Evolutionary conservation across 2,113 vertebrate species (phyloP).

Genomic region (Peromyscus californicus): DNA sequence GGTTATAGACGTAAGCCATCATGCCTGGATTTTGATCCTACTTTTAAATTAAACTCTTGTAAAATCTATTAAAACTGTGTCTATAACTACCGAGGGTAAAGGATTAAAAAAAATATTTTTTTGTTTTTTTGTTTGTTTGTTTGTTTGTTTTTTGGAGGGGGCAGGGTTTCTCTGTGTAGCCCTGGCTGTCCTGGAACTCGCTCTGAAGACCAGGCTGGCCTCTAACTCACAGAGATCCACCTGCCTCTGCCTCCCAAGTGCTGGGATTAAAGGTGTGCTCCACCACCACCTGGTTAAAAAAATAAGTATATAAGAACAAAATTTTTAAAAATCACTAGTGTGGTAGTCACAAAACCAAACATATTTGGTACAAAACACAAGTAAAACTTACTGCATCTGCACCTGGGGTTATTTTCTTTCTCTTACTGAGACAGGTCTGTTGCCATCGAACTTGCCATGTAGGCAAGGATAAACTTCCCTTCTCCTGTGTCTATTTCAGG

Average conservation of each 20-base stretch:
- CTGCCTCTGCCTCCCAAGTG: background rate
- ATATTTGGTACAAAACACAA: constrained; percentile 24
- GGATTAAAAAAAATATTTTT: background rate
- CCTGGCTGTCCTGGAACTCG: background rate
- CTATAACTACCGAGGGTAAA: background rate
- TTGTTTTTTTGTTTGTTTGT: no score
- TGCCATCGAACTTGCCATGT: background rate
- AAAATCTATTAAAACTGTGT: background rate
- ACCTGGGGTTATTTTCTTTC: background rate
- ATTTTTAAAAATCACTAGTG: background rate
- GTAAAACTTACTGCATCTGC: constrained; percentile 11
- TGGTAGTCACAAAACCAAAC: background rate
- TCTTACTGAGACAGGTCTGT: background rate
- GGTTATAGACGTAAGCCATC: background rate
- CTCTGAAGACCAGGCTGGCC: background rate
- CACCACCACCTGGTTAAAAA: background rate
- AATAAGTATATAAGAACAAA: constrained; percentile 34
- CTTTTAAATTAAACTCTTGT: constrained; percentile 44
- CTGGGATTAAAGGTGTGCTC: background rate
- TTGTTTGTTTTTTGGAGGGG: no score
- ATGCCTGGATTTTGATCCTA: background rate
- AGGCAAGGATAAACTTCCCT: background rate
- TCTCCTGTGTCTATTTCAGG: background rate
- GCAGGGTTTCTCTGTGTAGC: background rate
- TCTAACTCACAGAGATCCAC: background rate